Percentiles rank a stretch among this genome's conserved stretches.
phyloP scores from a whole-genome alignment of 2,797 vertebrate genomes.

The Nannoperca obscura region DNA sequence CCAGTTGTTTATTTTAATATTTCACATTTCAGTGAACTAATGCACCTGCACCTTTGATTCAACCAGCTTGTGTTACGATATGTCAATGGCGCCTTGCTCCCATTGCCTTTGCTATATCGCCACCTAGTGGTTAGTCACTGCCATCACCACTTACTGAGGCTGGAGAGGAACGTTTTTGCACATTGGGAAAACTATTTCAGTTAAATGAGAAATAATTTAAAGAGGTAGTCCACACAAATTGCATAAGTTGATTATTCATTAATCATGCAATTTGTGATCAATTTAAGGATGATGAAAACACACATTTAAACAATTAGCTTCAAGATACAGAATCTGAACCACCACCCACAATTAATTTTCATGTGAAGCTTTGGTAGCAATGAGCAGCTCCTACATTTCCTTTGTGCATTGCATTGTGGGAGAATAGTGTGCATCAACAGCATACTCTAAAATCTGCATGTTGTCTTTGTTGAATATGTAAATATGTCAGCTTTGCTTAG shows the following conservation, averaged over 20 bases:
- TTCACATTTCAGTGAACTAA: background rate
- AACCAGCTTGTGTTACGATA: background rate
- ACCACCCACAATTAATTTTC: too few relatives aligned
- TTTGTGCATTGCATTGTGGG: background rate
- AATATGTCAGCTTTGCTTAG: background rate
- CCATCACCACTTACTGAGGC: constrained; percentile 22
- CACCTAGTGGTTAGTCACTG: constrained; percentile 48
- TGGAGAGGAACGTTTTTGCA: background rate
- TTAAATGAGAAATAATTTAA: background rate
- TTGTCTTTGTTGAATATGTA: background rate
- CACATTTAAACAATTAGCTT: background rate
- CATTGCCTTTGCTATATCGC: constrained; percentile 14
- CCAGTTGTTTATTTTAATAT: background rate
- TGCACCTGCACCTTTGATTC: background rate
- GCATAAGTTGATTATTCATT: background rate
- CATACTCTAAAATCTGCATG: background rate
- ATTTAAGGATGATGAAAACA: background rate
- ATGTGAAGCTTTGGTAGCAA: too few relatives aligned
- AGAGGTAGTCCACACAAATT: background rate
- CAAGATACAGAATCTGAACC: background rate
- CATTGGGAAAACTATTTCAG: background rate
- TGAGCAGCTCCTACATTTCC: background rate
- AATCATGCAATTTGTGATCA: background rate
- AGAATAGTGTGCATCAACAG: background rate
- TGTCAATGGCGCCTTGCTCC: rapidly evolving